Evolutionary conservation across 2,113 vertebrate species (phyloP), one percentile per base, ranked within the genome.

Genomic region (Oreotrochilus melanogaster): DNA sequence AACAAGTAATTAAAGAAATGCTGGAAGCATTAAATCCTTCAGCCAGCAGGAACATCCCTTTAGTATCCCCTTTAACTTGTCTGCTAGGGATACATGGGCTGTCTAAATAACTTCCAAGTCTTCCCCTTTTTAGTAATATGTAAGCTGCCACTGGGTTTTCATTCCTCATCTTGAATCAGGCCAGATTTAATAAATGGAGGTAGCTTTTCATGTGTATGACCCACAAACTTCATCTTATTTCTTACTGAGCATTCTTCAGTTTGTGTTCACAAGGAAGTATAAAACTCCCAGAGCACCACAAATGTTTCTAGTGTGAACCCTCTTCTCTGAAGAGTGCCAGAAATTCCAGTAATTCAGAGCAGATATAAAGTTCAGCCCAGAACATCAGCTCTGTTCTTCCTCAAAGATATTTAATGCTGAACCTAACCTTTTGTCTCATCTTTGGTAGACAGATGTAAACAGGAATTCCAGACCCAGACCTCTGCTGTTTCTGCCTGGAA

Each of bases 291-390:
- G 64, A 58, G 19, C 12, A 60, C 33, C 15, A 53, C 19, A 71
- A 19, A 19, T 18, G 10, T 30, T 76, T 60, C 31, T 76, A 7
- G 2, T 0, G 1, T 56, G 35, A 64, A 51, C 1, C 4, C 1
- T 43, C 21, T 84, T 43, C 28, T 65, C 11, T 65, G 31, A 19
- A 81, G 5, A 30, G 56, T 61, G 35, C 12, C 28, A 73, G 45
- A 85, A 47, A 51, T 60, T 54, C 11, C 19, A 53, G 18, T 45
- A 3, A 53, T 91, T 71, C 10, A 10, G 31, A 84, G 37, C n/a
- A 83, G 53, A 69, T 30, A 62, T 48, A 24, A 82, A 90, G 27
- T 39, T 74, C 70, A 83, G 21, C 21, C 23, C 51, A 84, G 45
- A 81, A 42, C 24, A 85, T 21, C 30, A n/a, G 7, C 11, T 75